Base-by-base conservation (phyloP, 2,888 invertebrate species). In the Dynastes grantii region DNA sequence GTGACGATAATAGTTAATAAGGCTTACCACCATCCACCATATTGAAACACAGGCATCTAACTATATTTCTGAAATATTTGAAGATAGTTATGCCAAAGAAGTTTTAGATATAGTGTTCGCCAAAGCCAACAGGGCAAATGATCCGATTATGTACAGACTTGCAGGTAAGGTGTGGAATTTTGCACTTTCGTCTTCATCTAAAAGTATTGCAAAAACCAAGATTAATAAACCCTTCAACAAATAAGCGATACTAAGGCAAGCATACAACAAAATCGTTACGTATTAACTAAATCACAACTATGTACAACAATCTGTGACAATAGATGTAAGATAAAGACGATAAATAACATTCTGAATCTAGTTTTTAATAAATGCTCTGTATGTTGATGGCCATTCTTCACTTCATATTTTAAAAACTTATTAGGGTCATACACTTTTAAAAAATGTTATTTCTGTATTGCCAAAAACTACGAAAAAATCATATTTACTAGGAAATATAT, bases 111-210 rank as follows among this genome's bases (percentile, higher is more conserved):
- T 29, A 73, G 61, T 73, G 11, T 51, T 49, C 61, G 79, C 79
- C n/a, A 79, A 76, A 49, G 77, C 76, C 37, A 76, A 67, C n/a
- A 76, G 78, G 37, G 79, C 79, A 71, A 77, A 77, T 22, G 80
- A 80, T 2, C 76, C 76, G 40, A 79, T 77, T 40, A 79, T 77
- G 77, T 40, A 79, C 49, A 79, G 58, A 61, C 79, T 77, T 55
- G 77, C 79, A 13, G 79, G 77, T 29, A 79, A 61, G 8, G 79
- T 77, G 29, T 75, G 73, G 40, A 79, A 77, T 27, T 77, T 79
- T 32, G 67, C 63, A 32, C 65, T 73, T 65, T 79, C 79, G 55
- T 79, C 79, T 67, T 77, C 67, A 79, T 79, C 79, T 79, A 79
- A 67, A 79, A 79, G 53, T 65, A 45, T 61, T 40, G 22, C 29